Base-by-base conservation (phyloP, 2,888 invertebrate species). In the Lydus trimaculatus region DNA sequence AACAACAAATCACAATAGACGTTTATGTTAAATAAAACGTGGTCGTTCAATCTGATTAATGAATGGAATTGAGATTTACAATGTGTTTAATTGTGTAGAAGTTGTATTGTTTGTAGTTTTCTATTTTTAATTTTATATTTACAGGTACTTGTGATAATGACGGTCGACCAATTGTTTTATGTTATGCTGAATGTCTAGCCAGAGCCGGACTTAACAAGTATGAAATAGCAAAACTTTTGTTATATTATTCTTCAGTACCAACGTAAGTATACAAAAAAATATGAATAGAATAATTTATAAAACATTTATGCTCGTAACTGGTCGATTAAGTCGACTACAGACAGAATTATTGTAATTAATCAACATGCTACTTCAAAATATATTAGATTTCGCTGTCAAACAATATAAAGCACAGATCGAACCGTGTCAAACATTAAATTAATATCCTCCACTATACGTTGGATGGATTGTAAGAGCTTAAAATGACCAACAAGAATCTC, bases 211-310 rank as follows among this genome's bases (percentile, higher is more conserved):
- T 90, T 69, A 89, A 90, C 75, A 89, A 90, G 81, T 89, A 90
- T 78, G 91, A 92, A 85, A 88, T 92, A 75, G 91, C 92, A 71
- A 89, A 91, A 75, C 87, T 92, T 74, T 85, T 93, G 73, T 87
- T 92, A 81, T 93, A 92, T 86, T 93, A 92, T 86, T 88, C 89
- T 75, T 89, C 91, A 73, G 88, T 93, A 79, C 90, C 91, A 77
- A 90, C 90, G 92, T 93, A 87, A 89, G 87, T 81, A 68, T 67
- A 9, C n/a, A n/a, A n/a, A n/a, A n/a, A n/a, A n/a, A n/a, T n/a
- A n/a, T n/a, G n/a, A 58, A 61, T 61, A 61, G 39, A 43, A 43
- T 43, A 43, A 43, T 43, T n/a, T 4, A 43, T 43, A 43, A 43
- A n/a, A n/a, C n/a, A n/a, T n/a, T 43, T 2, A 17, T n/a, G 7